These are phyloP conservation scores for Schrankia costaestrigalis DNA, from an alignment of 2,888 invertebrate species.

Conservation along the genomic window DNA sequence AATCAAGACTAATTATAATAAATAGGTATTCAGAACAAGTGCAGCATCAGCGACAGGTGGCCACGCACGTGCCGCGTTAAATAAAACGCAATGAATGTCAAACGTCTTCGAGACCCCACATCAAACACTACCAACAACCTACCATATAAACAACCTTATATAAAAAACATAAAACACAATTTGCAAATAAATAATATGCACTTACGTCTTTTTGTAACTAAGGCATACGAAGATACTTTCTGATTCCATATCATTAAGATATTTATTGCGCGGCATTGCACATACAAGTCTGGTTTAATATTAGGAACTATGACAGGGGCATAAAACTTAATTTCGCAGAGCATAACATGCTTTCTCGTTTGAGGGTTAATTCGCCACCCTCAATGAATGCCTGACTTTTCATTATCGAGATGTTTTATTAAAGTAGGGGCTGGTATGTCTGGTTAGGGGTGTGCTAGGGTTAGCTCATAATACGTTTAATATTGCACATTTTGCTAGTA, in stretches of 20 bases:
- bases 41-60: slow-evolving; percentile 76
- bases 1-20: no score
- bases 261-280: slow-evolving; percentile 65
- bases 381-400: slow-evolving; percentile 79
- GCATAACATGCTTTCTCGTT: slow-evolving; percentile 26
- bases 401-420: slow-evolving; percentile 82
- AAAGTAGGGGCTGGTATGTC: slow-evolving; percentile 66
- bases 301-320: slow-evolving; percentile 48
- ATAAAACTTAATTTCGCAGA: slow-evolving; percentile 56
- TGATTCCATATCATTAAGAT: slow-evolving; percentile 80
- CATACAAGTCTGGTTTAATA: slow-evolving; percentile 49
- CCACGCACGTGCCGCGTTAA: slow-evolving; percentile 71
- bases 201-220: slow-evolving; percentile 48
- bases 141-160: slow-evolving; percentile 41
- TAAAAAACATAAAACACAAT: slow-evolving; percentile 41
- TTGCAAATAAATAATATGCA: slow-evolving; percentile 28
- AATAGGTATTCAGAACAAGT: slow-evolving; percentile 44
- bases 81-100: slow-evolving; percentile 80
- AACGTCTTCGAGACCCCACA: slow-evolving; percentile 51
- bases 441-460: slow-evolving; percentile 62
- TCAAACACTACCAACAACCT: slow-evolving; percentile 17
- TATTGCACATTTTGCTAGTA: no score
- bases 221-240: slow-evolving; percentile 65
- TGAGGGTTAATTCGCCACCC: slow-evolving; percentile 75
- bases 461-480: slow-evolving; percentile 47